Base-by-base conservation (phyloP, 2,797 vertebrate genomes). In the Vespertilio murinus region DNA sequence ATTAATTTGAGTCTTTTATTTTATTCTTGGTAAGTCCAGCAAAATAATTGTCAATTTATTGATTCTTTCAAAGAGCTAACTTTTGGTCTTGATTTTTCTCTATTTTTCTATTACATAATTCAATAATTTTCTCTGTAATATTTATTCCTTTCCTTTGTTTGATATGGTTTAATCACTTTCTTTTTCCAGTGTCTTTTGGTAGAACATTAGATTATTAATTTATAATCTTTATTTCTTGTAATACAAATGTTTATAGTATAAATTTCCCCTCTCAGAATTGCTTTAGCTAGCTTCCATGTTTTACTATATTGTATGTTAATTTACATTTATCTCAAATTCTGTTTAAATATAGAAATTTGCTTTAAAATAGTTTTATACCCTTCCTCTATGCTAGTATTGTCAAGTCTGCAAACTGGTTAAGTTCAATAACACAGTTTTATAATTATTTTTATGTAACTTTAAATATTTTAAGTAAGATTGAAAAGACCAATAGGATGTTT, bases 381-480 rank as follows among this genome's bases (percentile, higher is more conserved):
- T 83, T 38, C 73, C 35, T 75, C 61, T 78, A 28, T 78, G 23
- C 45, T 70, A 30, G 33, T 47, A 49, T 52, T 75, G n/a, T 28
- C 54, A 56, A 12, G 10, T 54, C 79, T 61, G 49, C 40, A 4
- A 28, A 23, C 17, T 59, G 2, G 54, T 33, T 42, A 49, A 14
- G 45, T 47, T 47, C 45, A 47, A 47, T 3, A 47, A 13, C 42
- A 11, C 7, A 92, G 25, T 78, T 59, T 93, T 56, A 69, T 88
- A 69, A 81, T 59, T 88, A 73, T 78, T 81, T 87, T 67, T 88
- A 8, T 22, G 30, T 61, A 47, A 80, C n/a, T 16, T 69, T 47
- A 64, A 45, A 54, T 61, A 71, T 87, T 70, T 91, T n/a, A n/a
- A n/a, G n/a, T 87, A 75, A 94, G 64, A 49, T 82, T 67, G 6